phyloP scores from a whole-genome alignment of 1,140 invertebrate species.

The Papilio machaon region DNA sequence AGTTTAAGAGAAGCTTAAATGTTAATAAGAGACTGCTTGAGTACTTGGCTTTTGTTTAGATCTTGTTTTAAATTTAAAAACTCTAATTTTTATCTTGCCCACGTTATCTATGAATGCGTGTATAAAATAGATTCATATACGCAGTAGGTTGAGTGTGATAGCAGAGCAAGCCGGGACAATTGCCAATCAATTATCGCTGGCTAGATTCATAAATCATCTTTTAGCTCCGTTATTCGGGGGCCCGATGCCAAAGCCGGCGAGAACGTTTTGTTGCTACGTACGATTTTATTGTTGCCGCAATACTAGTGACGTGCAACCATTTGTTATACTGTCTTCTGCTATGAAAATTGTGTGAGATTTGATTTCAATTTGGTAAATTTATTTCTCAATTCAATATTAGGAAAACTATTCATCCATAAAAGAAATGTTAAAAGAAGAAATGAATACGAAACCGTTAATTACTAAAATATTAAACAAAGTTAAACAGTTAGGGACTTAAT shows the following conservation, averaged over 20 bases:
- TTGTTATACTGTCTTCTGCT: constrained; percentile 26
- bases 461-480: too few relatives aligned
- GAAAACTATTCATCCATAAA: neutral
- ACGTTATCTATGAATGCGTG: neutral
- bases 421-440: too few relatives aligned
- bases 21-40: too few relatives aligned
- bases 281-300: constrained; percentile 34
- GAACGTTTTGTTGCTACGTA: constrained; percentile 27
- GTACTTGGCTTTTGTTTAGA: too few relatives aligned
- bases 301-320: constrained; percentile 21
- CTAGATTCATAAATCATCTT: constrained; percentile 53
- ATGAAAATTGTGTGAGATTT: constrained; percentile 3
- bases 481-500: too few relatives aligned
- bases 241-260: constrained; percentile 29
- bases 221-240: constrained; percentile 35
- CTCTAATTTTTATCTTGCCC: too few relatives aligned
- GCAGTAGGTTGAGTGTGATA: neutral
- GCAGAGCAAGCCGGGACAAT: constrained; percentile 35
- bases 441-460: too few relatives aligned
- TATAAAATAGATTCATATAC: constrained; percentile 16
- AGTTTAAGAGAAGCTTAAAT: too few relatives aligned
- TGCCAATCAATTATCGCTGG: constrained; percentile 52
- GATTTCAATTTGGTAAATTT: neutral
- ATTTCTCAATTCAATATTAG: neutral
- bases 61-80: too few relatives aligned